phyloP scores from a whole-genome alignment of 2,113 vertebrate genomes.

The Psittacula cyanocephala region DNA sequence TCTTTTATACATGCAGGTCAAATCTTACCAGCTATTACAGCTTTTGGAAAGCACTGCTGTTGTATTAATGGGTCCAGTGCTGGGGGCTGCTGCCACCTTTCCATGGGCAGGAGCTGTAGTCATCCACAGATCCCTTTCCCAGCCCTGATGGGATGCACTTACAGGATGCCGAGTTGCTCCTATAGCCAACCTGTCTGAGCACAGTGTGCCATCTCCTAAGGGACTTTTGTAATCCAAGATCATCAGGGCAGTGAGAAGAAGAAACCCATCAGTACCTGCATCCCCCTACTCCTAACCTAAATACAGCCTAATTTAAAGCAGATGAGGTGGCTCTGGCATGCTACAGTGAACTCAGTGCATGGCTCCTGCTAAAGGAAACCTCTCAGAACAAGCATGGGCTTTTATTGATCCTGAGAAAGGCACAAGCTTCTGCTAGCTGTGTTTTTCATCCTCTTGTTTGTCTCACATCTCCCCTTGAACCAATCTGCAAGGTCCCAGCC shows the following conservation, averaged over 20 bases:
- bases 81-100: not conserved
- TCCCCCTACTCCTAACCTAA: not conserved
- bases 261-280: not conserved
- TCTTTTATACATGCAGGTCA: not conserved
- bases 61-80: not conserved
- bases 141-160: not conserved
- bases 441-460: not conserved
- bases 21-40: not conserved
- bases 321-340: not conserved
- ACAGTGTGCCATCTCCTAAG: not conserved
- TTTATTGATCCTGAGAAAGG: not conserved
- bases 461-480: not conserved
- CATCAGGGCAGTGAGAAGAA: not conserved
- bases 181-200: not conserved
- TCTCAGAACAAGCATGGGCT: not conserved
- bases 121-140: not conserved
- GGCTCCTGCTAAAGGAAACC: not conserved
- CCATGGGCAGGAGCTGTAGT: not conserved
- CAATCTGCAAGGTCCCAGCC: not conserved
- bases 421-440: accelerated
- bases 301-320: not conserved
- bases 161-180: not conserved
- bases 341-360: accelerated
- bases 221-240: not conserved
- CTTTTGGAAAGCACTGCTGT: not conserved